Conservation (phyloP, 2,888 invertebrate species). For the Dendrolimus pini region DNA sequence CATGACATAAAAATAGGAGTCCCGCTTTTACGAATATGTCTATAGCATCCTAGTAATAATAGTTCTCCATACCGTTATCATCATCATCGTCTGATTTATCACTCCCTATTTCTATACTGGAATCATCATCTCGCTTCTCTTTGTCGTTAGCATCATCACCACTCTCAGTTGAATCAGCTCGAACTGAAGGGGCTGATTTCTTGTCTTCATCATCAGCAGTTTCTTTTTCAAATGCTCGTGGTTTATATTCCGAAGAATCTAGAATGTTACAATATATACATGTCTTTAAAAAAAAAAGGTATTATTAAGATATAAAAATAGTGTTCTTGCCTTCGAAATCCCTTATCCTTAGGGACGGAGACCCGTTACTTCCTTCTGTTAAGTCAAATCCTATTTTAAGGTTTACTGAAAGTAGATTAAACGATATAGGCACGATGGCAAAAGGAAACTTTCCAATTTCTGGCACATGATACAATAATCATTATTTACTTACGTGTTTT, state of each 20-base stretch:
- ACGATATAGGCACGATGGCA: constrained; percentile 1
- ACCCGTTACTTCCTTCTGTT: constrained; percentile 36
- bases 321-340: constrained; percentile 39
- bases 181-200: constrained; percentile 14
- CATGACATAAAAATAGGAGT: too few relatives aligned
- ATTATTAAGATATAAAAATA: too few relatives aligned
- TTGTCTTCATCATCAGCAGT: constrained; percentile 1
- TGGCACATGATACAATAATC: too few relatives aligned
- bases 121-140: constrained; percentile 5
- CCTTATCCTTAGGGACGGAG: constrained; percentile 36
- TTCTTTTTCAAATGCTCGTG: constrained; percentile 19
- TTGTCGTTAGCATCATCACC: constrained; percentile 19
- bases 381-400: constrained; percentile 52
- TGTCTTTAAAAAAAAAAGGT: too few relatives aligned
- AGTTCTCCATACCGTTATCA: constrained; percentile 9
- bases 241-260: constrained; percentile 23
- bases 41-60: too few relatives aligned
- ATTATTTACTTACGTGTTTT: not conserved
- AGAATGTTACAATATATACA: constrained; percentile 2
- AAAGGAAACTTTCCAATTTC: not conserved
- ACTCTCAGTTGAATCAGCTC: constrained; percentile 27
- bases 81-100: constrained; percentile 17
- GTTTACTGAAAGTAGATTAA: constrained; percentile 40
- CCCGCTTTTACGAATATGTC: too few relatives aligned
- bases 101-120: constrained; percentile 14